These are phyloP conservation scores for Drosophila cardini DNA, from an alignment of 1,140 invertebrate species.

Conservation along the genomic window DNA sequence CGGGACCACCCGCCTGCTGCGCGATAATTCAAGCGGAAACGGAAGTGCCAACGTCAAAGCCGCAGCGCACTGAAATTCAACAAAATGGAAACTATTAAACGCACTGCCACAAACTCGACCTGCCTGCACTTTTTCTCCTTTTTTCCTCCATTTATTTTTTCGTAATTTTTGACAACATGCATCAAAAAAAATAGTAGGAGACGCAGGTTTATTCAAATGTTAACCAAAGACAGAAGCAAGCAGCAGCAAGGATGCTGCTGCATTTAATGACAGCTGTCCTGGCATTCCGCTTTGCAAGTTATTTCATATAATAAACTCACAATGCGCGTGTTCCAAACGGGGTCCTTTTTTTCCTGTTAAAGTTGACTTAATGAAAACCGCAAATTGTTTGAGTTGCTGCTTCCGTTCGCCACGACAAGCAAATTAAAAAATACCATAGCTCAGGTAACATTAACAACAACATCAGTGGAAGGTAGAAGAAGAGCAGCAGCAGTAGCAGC, in stretches of 20 bases:
- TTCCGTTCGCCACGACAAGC: constrained; percentile 50
- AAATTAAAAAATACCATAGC: constrained; percentile 78
- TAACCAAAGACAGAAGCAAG: constrained; percentile 21
- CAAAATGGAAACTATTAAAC: constrained; percentile 82
- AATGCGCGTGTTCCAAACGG: constrained; percentile 43
- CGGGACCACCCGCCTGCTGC: constrained; percentile 64
- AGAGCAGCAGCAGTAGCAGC: constrained; percentile 32
- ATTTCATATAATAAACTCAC: constrained; percentile 80
- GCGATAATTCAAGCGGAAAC: constrained; percentile 83
- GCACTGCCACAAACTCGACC: constrained; percentile 62
- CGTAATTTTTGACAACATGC: constrained; percentile 54
- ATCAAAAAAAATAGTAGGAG: constrained; percentile 40
- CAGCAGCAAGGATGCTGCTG: constrained; percentile 41
- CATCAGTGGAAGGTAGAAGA: constrained; percentile 35
- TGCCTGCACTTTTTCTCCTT: constrained; percentile 13
- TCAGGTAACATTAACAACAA: constrained; percentile 35
- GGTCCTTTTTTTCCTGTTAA: constrained; percentile 9
- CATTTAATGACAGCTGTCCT: constrained; percentile 76
- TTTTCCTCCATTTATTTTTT: constrained; percentile 16
- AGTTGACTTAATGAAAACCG: constrained; percentile 80
- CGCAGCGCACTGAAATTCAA: constrained; percentile 62
- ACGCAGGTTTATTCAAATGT: constrained; percentile 55
- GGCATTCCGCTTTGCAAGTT: constrained; percentile 73
- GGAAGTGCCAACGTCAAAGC: constrained; percentile 81
- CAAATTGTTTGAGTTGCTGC: constrained; percentile 80